Evolutionary conservation across 2,113 vertebrate genomes (phyloP).

Genomic region (Menura novaehollandiae): DNA sequence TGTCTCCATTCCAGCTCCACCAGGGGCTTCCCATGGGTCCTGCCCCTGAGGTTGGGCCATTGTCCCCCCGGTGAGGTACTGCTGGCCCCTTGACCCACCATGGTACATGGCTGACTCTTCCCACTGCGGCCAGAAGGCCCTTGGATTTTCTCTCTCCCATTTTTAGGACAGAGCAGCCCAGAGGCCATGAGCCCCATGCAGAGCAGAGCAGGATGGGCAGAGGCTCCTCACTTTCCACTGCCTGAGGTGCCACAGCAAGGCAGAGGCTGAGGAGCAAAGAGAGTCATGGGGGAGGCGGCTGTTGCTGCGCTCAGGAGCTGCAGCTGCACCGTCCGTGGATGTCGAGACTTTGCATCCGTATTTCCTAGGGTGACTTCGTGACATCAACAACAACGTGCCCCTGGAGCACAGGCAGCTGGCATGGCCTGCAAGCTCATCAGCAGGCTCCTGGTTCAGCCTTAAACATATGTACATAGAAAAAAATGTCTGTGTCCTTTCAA

Average conservation of each 20-base stretch:
- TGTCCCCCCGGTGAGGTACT: neutral
- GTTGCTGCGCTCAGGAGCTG: neutral
- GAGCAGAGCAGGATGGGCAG: neutral
- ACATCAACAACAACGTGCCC: neutral
- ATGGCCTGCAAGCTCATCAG: neutral
- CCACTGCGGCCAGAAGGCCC: neutral
- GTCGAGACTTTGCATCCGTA: neutral
- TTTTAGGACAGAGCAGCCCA: neutral
- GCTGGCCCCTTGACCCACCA: neutral
- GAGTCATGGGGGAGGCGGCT: neutral
- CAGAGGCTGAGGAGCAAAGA: too few species aligned
- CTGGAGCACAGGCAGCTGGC: neutral
- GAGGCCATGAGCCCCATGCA: neutral
- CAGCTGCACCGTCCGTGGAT: neutral
- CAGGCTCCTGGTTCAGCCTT: neutral
- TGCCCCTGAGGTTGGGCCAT: neutral
- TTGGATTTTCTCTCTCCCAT: rapidly evolving
- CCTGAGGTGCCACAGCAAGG: neutral
- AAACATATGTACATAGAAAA: neutral
- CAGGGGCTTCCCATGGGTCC: neutral
- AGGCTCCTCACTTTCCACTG: neutral
- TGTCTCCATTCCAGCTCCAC: rapidly evolving
- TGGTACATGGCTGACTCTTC: neutral
- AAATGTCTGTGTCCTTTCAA: neutral
- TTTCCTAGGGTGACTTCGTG: neutral